These are phyloP conservation scores for Malthinus seriepunctatus DNA, from an alignment of 2,888 invertebrate genomes.

Conservation along the genomic window DNA sequence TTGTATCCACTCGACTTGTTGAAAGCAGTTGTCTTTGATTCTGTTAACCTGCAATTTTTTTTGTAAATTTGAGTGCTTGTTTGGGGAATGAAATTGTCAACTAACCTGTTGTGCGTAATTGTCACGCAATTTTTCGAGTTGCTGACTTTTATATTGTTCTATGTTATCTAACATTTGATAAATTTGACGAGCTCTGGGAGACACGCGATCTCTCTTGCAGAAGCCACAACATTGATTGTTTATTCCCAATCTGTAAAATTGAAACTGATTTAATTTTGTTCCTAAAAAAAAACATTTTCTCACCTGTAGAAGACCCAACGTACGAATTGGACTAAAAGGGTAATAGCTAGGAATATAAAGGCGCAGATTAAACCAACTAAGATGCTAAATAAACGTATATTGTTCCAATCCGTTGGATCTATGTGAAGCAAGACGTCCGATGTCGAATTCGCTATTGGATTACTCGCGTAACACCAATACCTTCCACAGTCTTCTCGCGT, in stretches of 20 bases:
- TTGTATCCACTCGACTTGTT: constrained; percentile 93
- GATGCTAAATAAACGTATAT: constrained; percentile 82
- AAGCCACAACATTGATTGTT: constrained; percentile 76
- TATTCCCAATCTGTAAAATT: constrained; percentile 67
- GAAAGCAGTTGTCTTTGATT: constrained; percentile 91
- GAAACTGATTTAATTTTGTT: not conserved
- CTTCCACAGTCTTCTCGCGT: constrained; percentile 80
- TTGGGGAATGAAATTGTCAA: too few species aligned
- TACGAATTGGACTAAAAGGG: constrained; percentile 77
- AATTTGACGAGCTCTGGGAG: constrained; percentile 81
- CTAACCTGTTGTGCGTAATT: constrained; percentile 88
- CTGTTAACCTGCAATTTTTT: constrained; percentile 71
- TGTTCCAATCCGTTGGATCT: constrained; percentile 82
- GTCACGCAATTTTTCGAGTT: constrained; percentile 84
- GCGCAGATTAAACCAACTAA: constrained; percentile 81
- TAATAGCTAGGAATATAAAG: constrained; percentile 75
- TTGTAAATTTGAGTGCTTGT: too few species aligned
- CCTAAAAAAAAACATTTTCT: constrained; percentile 29
- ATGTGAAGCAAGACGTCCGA: constrained; percentile 77
- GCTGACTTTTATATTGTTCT: constrained; percentile 86
- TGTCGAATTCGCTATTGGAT: constrained; percentile 79
- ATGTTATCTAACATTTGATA: constrained; percentile 88
- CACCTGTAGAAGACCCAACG: constrained; percentile 72
- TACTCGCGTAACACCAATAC: constrained; percentile 85
- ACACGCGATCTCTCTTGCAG: constrained; percentile 69